A percentile compares a stretch with the other conserved stretches of the same genome.
Evolutionary conservation across 2,113 vertebrate species (phyloP).

Genomic region (Notothenia coriiceps): DNA sequence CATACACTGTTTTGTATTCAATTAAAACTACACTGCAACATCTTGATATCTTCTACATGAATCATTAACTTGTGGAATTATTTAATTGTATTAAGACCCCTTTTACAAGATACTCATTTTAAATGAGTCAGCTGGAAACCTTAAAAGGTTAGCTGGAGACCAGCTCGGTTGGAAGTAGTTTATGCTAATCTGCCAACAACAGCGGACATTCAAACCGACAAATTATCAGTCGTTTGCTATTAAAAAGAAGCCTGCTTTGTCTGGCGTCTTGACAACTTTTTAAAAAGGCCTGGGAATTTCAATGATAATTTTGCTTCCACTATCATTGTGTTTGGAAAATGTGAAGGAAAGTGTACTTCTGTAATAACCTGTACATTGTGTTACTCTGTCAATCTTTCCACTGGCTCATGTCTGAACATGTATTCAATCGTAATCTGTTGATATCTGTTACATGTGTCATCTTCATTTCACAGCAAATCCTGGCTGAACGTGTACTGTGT

Average conservation of each 20-base stretch:
- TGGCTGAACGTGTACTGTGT: slow-evolving; percentile 93
- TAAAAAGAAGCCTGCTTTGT: not conserved
- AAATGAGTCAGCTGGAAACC: not conserved
- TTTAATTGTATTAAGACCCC: too few species aligned
- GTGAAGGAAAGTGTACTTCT: not conserved
- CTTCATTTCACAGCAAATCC: slow-evolving; percentile 82
- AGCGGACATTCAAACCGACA: not conserved
- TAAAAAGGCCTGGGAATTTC: not conserved
- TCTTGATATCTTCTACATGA: too few species aligned
- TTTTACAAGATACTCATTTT: not conserved
- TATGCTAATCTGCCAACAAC: not conserved
- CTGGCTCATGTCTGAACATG: not conserved
- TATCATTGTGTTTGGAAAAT: not conserved
- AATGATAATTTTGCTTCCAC: not conserved
- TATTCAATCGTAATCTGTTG: not conserved
- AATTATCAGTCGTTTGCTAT: not conserved
- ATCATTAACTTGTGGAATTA: too few species aligned
- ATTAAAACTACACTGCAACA: too few species aligned
- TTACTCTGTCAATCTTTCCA: not conserved
- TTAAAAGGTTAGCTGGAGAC: not conserved
- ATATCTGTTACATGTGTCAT: not conserved
- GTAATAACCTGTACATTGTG: not conserved
- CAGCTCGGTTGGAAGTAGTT: not conserved
- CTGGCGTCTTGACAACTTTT: too few species aligned
- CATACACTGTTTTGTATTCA: too few species aligned